Conservation (phyloP, 1,140 invertebrate genomes). For the Grapholita molesta region DNA sequence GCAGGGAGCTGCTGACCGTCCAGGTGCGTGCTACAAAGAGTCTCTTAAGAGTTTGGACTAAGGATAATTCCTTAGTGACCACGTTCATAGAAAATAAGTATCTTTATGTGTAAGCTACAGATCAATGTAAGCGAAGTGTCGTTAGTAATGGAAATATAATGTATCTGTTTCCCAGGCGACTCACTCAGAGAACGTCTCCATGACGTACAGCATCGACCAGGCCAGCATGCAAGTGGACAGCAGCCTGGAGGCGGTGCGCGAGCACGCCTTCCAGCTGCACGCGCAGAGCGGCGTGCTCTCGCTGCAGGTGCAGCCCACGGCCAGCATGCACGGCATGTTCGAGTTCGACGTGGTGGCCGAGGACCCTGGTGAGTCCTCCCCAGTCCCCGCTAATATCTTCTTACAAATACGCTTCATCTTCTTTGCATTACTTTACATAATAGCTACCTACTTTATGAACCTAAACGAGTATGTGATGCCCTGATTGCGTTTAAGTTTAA, state of each 20-base stretch:
- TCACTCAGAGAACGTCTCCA: slow-evolving; percentile 68
- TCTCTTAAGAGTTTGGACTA: too few species aligned
- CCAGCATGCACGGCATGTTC: slow-evolving; percentile 78
- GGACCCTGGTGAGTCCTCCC: slow-evolving; percentile 61
- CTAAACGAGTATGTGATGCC: too few species aligned
- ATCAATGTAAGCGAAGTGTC: too few species aligned
- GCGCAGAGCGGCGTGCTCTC: slow-evolving; percentile 56
- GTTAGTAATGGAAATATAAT: background rate
- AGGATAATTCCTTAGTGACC: too few species aligned
- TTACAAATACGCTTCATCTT: too few species aligned
- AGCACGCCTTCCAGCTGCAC: slow-evolving; percentile 66
- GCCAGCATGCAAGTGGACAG: slow-evolving; percentile 57
- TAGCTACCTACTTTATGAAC: too few species aligned
- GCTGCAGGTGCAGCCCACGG: slow-evolving; percentile 70
- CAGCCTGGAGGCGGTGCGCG: slow-evolving; percentile 43
- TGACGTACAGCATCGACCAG: slow-evolving; percentile 66
- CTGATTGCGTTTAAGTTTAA: too few species aligned
- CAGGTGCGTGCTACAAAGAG: too few species aligned
- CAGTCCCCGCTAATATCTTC: too few species aligned
- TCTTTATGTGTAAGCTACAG: too few species aligned
- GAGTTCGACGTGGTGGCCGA: slow-evolving; percentile 74
- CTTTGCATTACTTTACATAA: too few species aligned
- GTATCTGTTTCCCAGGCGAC: slow-evolving; percentile 58
- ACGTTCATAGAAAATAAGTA: too few species aligned
- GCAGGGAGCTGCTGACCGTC: slow-evolving; percentile 65